Base-by-base conservation (phyloP, 2,888 invertebrate species). In the Xylophagus ater region DNA sequence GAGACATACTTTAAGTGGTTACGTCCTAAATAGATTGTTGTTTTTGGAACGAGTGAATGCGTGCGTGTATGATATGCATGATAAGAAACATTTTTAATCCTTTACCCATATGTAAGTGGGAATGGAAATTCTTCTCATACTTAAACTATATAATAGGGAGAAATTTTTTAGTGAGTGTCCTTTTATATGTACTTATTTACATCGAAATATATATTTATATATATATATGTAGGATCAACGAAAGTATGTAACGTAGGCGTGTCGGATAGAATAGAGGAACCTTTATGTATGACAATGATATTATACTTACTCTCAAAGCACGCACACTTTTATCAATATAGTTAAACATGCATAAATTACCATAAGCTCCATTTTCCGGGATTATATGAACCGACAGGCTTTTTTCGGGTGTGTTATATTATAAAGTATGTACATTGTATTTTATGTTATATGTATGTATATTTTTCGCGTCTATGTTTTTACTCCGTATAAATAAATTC, bases 361-460 rank as follows among this genome's bases (percentile, higher is more conserved):
- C 18, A 30, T 40, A 40, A 40, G 40, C 40, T 40, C 40, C 35
- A 40, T 40, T 40, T 40, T 40, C 40, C 34, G 31, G 40, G 40
- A 40, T 40, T 40, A 35, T 31, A 28, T 40, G 20, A 23, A 29
- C 25, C 21, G 21, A 21, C 40, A 8, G 29, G n/a, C 17, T 24
- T 18, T 10, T 18, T 23, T 10, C 26, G 3, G 13, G 13, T 5
- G 26, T 12, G 13, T 12, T 12, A 26, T n/a, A 13, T 12, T 26
- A 10, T n/a, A 23, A 23, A 23, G 23, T n/a, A n/a, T 10, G 23
- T 3, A 23, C 8, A 23, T 12, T 26, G 10, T n/a, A n/a, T n/a
- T n/a, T n/a, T n/a, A n/a, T n/a, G n/a, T n/a, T n/a, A n/a, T n/a
- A n/a, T n/a, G n/a, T n/a, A n/a, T n/a, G n/a, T n/a, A n/a, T n/a